Evolutionary conservation across 2,797 vertebrate genomes (phyloP), one percentile per base, ranked within the genome.

Genomic region (Hemibagrus guttatus): DNA sequence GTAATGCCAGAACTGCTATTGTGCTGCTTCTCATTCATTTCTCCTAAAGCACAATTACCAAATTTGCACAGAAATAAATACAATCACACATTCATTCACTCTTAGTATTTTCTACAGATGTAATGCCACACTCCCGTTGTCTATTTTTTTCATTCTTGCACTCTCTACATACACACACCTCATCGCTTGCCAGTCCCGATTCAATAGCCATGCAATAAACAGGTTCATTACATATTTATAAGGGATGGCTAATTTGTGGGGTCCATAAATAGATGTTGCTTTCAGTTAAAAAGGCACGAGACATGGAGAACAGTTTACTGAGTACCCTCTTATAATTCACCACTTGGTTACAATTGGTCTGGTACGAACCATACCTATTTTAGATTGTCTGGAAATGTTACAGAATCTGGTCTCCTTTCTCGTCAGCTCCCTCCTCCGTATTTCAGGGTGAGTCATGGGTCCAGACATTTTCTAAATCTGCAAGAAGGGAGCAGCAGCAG

Each of bases 381-480:
- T 93, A 88, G 92, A 93, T 92, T 89, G 93, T 95, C 93, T 95
- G 92, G 93, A 95, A 94, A 94, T 87, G 91, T 93, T 93, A 93
- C 90, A 92, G 92, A 93, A 56, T 19, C 86, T 59, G 81, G 81
- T 89, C 85, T 89, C 83, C 85, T 8, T 88, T 88, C 90, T 89
- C 71, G 88, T 90, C 89, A 88, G 88, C 87, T 90, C 87, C 88
- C 89, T 91, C 87, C 92, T 92, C 89, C 75, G 87, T 88, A 88
- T 93, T 89, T 88, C 89, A 92, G 89, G 87, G 93, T 94, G 94
- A 95, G 92, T 95, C 94, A 94, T 81, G 52, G 83, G 90, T 91
- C 91, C 93, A 94, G 93, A 93, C 90, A 71, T 88, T 93, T 94
- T 95, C 93, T 93, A 94, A 92, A 92, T 94, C 92, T 94, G 93